A percentile compares a stretch with the other conserved stretches of the same genome.
Evolutionary conservation across 2,797 vertebrate genomes (phyloP).

Genomic region (Danio kyathit): DNA sequence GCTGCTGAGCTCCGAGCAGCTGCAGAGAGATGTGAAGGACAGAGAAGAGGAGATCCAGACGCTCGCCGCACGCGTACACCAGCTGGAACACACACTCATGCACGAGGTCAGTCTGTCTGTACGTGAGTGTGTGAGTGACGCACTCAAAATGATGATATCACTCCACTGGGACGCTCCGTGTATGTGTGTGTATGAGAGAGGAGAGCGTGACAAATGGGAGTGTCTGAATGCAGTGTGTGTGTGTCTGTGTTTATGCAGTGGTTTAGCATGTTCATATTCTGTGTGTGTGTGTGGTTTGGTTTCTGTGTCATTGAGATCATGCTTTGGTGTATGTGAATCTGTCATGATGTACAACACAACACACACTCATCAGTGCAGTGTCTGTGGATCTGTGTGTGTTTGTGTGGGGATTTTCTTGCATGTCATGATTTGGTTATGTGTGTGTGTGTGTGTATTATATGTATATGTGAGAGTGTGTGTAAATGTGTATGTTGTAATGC

Average conservation of each 20-base stretch:
- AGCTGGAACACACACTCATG: conserved; percentile 93
- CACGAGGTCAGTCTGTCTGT: conserved; percentile 82
- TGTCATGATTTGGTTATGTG: no score
- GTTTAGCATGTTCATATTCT: background rate
- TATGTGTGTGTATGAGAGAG: background rate
- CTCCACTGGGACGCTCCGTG: background rate
- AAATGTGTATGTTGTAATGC: no score
- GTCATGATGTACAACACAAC: no score
- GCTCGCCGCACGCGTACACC: conserved; percentile 88
- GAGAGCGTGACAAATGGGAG: background rate
- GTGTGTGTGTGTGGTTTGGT: background rate
- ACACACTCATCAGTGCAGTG: no score
- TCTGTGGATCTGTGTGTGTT: background rate
- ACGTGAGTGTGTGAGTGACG: no score
- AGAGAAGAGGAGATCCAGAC: conserved; percentile 95
- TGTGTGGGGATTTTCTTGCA: background rate
- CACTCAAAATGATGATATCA: no score
- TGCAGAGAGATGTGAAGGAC: conserved; percentile 90
- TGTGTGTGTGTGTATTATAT: no score
- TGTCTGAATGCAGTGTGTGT: conserved; percentile 13
- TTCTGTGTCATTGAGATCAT: background rate
- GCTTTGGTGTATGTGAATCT: no score
- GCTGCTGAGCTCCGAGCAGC: conserved; percentile 90
- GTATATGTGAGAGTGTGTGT: no score
- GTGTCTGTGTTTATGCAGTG: conserved; percentile 77